A percentile compares a stretch with the other conserved stretches of the same genome.
phyloP scores from a whole-genome alignment of 2,888 invertebrate species.

The Esperia sulphurella region DNA sequence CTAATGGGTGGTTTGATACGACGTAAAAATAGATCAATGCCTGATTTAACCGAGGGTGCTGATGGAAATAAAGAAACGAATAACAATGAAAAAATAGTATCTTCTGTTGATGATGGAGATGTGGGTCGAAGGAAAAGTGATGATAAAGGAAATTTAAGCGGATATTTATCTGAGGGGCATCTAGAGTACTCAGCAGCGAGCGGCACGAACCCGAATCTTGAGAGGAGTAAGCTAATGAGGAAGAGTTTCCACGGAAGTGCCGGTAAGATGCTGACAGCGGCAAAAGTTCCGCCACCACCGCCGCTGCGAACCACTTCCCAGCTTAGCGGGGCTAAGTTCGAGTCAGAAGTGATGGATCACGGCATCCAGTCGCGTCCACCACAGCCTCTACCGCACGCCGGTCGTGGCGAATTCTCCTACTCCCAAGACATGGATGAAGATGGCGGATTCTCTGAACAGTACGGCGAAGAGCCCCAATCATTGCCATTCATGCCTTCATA shows the following conservation, averaged over 20 bases:
- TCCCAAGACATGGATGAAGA: constrained; percentile 62
- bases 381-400: constrained; percentile 51
- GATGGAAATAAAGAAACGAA: constrained; percentile 68
- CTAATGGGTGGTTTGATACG: constrained; percentile 94
- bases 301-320: constrained; percentile 93
- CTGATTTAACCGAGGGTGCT: constrained; percentile 91
- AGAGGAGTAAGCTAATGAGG: constrained; percentile 91
- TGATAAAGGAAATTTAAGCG: constrained; percentile 82
- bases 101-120: constrained; percentile 87
- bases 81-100: constrained; percentile 61
- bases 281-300: constrained; percentile 92
- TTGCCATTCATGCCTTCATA: constrained; percentile 81
- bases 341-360: constrained; percentile 74
- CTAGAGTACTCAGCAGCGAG: constrained; percentile 85
- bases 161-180: constrained; percentile 93
- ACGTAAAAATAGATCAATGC: constrained; percentile 94
- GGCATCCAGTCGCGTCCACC: constrained; percentile 60
- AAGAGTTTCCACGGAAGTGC: constrained; percentile 93
- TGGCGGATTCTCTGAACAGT: constrained; percentile 73
- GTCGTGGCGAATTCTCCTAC: constrained; percentile 35
- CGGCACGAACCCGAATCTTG: constrained; percentile 88
- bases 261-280: constrained; percentile 88
- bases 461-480: constrained; percentile 80
- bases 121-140: constrained; percentile 83
- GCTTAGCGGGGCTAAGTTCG: constrained; percentile 84